These are phyloP conservation scores for Mola mola DNA, from an alignment of 2,113 vertebrate species.

Conservation along the genomic window DNA sequence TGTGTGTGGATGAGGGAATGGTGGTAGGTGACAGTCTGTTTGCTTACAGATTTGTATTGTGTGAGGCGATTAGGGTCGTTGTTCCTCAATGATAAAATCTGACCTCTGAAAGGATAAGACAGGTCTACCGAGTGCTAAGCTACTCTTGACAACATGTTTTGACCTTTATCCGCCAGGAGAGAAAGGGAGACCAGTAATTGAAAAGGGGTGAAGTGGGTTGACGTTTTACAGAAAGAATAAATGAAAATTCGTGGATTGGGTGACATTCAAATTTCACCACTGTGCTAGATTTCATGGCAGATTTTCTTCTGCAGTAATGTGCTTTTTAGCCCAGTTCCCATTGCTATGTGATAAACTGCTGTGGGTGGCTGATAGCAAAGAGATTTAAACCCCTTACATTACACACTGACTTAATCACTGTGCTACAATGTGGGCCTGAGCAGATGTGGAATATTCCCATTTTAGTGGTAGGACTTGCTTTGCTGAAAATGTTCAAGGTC, in stretches of 20 bases:
- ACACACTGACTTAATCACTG: constrained; percentile 38
- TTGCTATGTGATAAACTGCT: constrained; percentile 41
- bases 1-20: too few relatives aligned
- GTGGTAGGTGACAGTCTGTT: constrained; percentile 18
- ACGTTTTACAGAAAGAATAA: constrained; percentile 4
- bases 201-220: neutral
- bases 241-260: neutral
- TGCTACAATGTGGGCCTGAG: constrained; percentile 44
- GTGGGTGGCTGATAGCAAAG: constrained; percentile 35
- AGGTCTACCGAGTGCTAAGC: constrained; percentile 20
- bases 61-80: constrained; percentile 10
- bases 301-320: constrained; percentile 5
- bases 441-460: constrained; percentile 50
- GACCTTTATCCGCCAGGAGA: constrained; percentile 13
- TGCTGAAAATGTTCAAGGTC: constrained; percentile 43
- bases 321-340: constrained; percentile 26
- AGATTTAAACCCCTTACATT: constrained; percentile 45
- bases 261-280: constrained; percentile 15
- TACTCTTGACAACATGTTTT: constrained; percentile 44
- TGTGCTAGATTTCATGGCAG: constrained; percentile 23
- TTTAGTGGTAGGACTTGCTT: constrained; percentile 29
- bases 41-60: neutral
- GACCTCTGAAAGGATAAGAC: constrained; percentile 27
- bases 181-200: neutral
- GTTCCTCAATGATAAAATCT: constrained; percentile 26